Evolutionary conservation across 1,140 invertebrate species (phyloP).

Genomic region (Diorhabda carinulata): DNA sequence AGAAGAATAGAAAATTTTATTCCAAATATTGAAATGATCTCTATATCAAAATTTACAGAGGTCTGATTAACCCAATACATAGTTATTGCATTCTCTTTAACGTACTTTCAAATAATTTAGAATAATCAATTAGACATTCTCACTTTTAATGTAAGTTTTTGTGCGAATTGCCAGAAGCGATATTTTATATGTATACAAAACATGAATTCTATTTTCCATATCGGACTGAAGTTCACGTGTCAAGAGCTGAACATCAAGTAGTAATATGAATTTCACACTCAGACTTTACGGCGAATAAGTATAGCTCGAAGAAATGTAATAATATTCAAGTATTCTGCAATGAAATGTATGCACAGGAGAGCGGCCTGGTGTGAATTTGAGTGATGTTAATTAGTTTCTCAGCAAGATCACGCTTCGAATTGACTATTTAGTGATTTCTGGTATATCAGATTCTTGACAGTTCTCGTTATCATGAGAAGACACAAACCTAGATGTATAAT

Average conservation of each 20-base stretch:
- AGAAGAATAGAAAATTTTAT: no score
- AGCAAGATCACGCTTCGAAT: conserved; percentile 27
- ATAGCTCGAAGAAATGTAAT: conserved; percentile 29
- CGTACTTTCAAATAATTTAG: no score
- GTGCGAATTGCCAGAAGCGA: no score
- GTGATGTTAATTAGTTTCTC: conserved; percentile 38
- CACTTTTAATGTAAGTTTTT: no score
- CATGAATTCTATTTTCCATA: no score
- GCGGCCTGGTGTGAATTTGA: conserved; percentile 32
- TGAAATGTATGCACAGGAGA: conserved; percentile 31
- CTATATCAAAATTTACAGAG: no score
- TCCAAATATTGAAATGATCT: no score
- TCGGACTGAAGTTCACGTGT: not conserved
- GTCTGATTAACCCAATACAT: no score
- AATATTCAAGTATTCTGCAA: conserved; percentile 26
- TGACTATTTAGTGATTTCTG: conserved; percentile 11
- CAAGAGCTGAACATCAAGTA: conserved; percentile 5
- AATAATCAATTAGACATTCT: no score
- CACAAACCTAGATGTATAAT: not conserved
- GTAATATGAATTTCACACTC: conserved; percentile 8
- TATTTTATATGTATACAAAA: no score
- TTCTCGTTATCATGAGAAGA: not conserved
- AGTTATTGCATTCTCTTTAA: no score
- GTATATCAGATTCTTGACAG: conserved; percentile 7
- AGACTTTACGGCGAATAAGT: conserved; percentile 21